A percentile compares a stretch with the other conserved stretches of the same genome.
Evolutionary conservation across 2,113 vertebrate species (phyloP).

Genomic region (Petromus typicus): DNA sequence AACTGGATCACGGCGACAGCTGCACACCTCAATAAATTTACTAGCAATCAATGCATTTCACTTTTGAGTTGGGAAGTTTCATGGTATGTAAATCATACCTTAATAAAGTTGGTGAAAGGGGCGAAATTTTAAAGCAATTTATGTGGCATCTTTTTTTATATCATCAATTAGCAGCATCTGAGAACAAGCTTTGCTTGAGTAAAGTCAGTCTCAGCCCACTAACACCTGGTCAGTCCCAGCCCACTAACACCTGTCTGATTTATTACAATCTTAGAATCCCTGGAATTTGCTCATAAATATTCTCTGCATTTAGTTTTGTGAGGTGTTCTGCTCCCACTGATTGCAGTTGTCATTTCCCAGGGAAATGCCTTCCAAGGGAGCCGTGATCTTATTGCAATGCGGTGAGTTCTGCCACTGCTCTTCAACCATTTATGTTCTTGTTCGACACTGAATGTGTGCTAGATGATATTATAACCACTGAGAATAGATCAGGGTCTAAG

Average conservation of each 20-base stretch:
- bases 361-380: neutral
- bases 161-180: conserved; percentile 60
- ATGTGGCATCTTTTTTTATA: conserved; percentile 52
- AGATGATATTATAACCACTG: neutral
- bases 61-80: conserved; percentile 40
- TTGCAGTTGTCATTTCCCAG: conserved; percentile 19
- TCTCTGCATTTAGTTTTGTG: conserved; percentile 62
- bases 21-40: neutral
- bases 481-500: neutral
- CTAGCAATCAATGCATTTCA: conserved; percentile 36
- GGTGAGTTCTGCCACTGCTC: neutral
- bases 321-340: neutral
- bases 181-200: conserved; percentile 43
- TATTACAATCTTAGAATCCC: conserved; percentile 61
- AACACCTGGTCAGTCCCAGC: conserved; percentile 59
- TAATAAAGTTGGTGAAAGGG: neutral
- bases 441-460: neutral
- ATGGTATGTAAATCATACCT: conserved; percentile 39
- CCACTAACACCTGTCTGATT: conserved; percentile 67
- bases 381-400: neutral
- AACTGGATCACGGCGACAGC: neutral
- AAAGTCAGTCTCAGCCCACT: conserved; percentile 54
- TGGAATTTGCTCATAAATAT: conserved; percentile 72
- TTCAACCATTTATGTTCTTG: neutral
- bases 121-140: conserved; percentile 52